A percentile compares a stretch with the other conserved stretches of the same genome.
phyloP scores from a whole-genome alignment of 1,140 invertebrate genomes.

The Zaprionus taronus region DNA sequence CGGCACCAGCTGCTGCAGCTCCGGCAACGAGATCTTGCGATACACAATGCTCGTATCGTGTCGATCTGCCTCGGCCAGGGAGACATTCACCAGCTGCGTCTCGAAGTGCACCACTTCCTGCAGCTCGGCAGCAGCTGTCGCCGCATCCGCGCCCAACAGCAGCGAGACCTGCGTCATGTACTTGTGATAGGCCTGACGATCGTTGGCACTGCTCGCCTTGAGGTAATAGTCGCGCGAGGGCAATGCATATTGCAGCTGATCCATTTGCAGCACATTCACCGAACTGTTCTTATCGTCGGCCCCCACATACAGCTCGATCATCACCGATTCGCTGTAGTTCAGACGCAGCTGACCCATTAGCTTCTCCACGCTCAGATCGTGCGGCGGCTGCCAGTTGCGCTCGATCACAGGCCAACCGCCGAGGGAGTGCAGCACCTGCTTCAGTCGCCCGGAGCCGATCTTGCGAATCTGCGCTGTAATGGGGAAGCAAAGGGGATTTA shows the following conservation, averaged over 20 bases:
- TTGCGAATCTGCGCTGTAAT: constrained; percentile 89
- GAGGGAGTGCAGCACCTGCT: constrained; percentile 86
- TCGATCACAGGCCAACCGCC: constrained; percentile 92
- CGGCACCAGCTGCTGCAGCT: constrained; percentile 89
- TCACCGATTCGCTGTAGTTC: constrained; percentile 90
- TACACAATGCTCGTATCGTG: constrained; percentile 93
- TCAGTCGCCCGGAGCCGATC: constrained; percentile 88
- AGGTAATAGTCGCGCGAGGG: constrained; percentile 93
- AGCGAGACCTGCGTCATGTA: constrained; percentile 92
- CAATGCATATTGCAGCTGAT: constrained; percentile 92
- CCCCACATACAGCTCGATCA: constrained; percentile 92
- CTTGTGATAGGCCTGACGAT: constrained; percentile 90
- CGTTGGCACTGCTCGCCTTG: constrained; percentile 88
- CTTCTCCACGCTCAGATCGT: constrained; percentile 86
- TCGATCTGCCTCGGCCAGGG: constrained; percentile 91
- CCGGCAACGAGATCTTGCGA: constrained; percentile 88
- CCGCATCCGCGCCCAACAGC: constrained; percentile 89
- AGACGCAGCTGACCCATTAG: constrained; percentile 89
- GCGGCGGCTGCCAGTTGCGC: constrained; percentile 87
- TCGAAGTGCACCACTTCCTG: constrained; percentile 90
- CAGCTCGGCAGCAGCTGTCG: constrained; percentile 88
- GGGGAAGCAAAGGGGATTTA: neutral
- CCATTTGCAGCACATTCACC: constrained; percentile 93
- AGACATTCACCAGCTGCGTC: constrained; percentile 91
- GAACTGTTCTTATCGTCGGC: constrained; percentile 94